These are phyloP conservation scores for Acropternis orthonyx DNA, from an alignment of 2,797 vertebrate species.

Conservation along the genomic window DNA sequence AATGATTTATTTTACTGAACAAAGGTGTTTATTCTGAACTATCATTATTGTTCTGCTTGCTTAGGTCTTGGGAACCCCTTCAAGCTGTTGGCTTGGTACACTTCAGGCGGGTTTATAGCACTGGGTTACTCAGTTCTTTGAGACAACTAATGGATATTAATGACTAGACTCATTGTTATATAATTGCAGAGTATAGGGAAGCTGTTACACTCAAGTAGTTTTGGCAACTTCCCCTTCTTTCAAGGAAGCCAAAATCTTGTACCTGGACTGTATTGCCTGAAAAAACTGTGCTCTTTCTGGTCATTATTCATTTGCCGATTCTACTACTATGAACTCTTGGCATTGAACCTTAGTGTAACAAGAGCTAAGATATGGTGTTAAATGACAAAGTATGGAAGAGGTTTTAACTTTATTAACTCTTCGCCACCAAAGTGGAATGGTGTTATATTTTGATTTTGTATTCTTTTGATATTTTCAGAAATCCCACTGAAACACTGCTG, in stretches of 20 bases:
- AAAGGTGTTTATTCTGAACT: slow-evolving; percentile 49
- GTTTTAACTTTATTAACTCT: slow-evolving; percentile 45
- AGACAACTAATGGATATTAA: slow-evolving; percentile 47
- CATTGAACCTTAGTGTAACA: slow-evolving; percentile 14
- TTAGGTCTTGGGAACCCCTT: slow-evolving; percentile 55
- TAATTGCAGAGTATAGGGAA: slow-evolving; percentile 36
- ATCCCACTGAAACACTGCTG: slow-evolving; percentile 45
- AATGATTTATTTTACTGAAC: slow-evolving; percentile 33
- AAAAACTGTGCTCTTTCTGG: neutral
- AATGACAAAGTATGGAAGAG: slow-evolving; percentile 47
- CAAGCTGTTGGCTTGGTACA: neutral
- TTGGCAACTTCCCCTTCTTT: slow-evolving; percentile 10
- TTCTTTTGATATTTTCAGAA: slow-evolving; percentile 54
- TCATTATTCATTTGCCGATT: slow-evolving; percentile 25
- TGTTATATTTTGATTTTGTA: slow-evolving; percentile 43
- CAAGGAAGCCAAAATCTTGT: slow-evolving; percentile 19
- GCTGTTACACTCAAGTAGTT: slow-evolving; percentile 31
- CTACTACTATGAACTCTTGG: slow-evolving; percentile 16
- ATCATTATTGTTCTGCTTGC: slow-evolving; percentile 21
- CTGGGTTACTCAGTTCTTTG: neutral
- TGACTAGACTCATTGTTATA: slow-evolving; percentile 42
- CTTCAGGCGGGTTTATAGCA: neutral
- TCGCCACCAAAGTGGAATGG: slow-evolving; percentile 54
- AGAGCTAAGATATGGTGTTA: slow-evolving; percentile 22
- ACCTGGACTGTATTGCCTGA: neutral